These are phyloP conservation scores for Sapayoa aenigma DNA, from an alignment of 2,113 vertebrate species.

Conservation along the genomic window DNA sequence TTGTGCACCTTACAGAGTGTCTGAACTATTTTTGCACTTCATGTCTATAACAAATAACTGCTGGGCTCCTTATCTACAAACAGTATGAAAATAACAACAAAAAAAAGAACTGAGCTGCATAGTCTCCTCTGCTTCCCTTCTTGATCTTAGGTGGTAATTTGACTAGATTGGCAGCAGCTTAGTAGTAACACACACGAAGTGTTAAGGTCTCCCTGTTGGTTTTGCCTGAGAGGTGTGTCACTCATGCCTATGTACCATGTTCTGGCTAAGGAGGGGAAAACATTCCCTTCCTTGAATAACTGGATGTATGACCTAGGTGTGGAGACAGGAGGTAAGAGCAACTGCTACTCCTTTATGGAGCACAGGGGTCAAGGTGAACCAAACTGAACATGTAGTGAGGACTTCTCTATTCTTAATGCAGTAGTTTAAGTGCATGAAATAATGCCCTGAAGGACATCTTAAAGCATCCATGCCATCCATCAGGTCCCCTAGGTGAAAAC, in stretches of 20 bases:
- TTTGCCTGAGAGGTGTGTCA: not conserved
- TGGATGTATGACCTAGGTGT: not conserved
- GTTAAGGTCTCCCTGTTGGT: not conserved
- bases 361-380: not conserved
- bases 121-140: constrained; percentile 2
- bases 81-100: not conserved
- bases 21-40: not conserved
- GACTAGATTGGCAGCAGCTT: not conserved
- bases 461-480: not conserved
- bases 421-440: not conserved
- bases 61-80: not conserved
- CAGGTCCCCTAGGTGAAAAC: not conserved
- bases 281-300: not conserved
- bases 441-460: not conserved
- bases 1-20: not conserved
- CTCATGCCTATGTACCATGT: not conserved
- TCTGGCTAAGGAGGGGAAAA: not conserved
- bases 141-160: not conserved
- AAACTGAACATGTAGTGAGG: not conserved
- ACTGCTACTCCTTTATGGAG: not conserved
- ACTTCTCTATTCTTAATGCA: not conserved
- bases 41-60: not conserved
- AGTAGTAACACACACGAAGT: not conserved
- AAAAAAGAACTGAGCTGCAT: not conserved
- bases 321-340: not conserved